Percentiles rank a stretch among this genome's conserved stretches.
Conservation (phyloP, 2,797 vertebrate genomes). For the Micropoecilia bifurca region DNA sequence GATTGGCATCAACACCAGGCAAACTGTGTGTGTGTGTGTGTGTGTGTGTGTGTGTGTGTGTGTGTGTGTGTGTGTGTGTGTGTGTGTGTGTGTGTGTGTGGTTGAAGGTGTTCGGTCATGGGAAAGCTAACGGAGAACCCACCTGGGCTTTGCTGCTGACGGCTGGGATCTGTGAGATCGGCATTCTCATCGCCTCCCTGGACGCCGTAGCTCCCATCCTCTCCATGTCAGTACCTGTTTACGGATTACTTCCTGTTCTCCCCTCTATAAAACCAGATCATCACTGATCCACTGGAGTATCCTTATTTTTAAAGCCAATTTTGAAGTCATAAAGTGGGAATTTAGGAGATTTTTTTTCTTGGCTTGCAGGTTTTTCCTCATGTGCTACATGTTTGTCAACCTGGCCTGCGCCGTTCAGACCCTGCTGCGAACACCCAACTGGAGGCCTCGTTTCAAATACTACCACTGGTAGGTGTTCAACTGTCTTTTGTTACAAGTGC, state of each 20-base stretch:
- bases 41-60: background rate
- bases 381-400: slow-evolving; percentile 98
- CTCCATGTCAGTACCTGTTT: slow-evolving; percentile 87
- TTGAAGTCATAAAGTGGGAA: slow-evolving; percentile 22
- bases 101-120: slow-evolving; percentile 93
- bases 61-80: background rate
- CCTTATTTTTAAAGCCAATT: slow-evolving; percentile 15
- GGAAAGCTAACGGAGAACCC: slow-evolving; percentile 95
- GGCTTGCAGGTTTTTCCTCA: slow-evolving; percentile 92
- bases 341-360: slow-evolving; percentile 13
- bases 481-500: background rate
- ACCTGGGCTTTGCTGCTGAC: slow-evolving; percentile 96
- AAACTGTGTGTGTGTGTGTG: background rate
- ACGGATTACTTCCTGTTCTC: background rate
- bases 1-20: background rate
- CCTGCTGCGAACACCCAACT: slow-evolving; percentile 92
- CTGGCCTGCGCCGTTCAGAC: slow-evolving; percentile 95
- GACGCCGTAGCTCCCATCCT: slow-evolving; percentile 95
- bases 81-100: background rate
- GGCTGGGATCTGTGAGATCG: slow-evolving; percentile 91
- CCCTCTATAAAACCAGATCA: slow-evolving; percentile 25
- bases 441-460: slow-evolving; percentile 95
- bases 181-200: slow-evolving; percentile 95
- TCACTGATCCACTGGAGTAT: slow-evolving; percentile 15
- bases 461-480: slow-evolving; percentile 87